Conservation (phyloP, 2,888 invertebrate species). For the Neoascia interrupta region DNA sequence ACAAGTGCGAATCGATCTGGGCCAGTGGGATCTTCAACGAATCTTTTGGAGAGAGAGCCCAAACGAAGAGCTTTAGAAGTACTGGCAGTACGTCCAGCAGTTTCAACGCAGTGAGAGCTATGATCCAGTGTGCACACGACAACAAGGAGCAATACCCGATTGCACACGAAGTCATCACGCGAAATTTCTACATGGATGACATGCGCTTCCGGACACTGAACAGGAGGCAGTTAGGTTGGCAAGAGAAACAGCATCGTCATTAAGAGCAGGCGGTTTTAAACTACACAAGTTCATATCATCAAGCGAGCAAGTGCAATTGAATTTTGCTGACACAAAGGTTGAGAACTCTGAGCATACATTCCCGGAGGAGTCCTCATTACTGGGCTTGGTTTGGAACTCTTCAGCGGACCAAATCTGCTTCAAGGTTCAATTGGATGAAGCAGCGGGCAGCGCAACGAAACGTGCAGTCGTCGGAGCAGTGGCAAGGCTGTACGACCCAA, state of each 20-base stretch:
- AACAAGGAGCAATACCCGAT: not conserved
- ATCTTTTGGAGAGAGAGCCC: conserved; percentile 33
- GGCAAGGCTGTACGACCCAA: too few relatives aligned
- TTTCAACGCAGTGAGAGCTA: conserved; percentile 7
- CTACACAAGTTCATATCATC: not conserved
- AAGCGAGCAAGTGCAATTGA: not conserved
- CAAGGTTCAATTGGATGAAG: not conserved
- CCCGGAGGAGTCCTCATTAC: not conserved
- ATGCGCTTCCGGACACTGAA: not conserved
- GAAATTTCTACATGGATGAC: conserved; percentile 7
- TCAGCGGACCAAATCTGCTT: not conserved
- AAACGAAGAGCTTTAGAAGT: not conserved
- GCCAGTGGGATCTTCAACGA: conserved; percentile 24
- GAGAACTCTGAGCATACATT: not conserved
- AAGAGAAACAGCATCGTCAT: not conserved
- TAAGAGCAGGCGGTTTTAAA: not conserved
- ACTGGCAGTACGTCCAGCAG: conserved; percentile 26
- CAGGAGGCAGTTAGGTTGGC: not conserved
- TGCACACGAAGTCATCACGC: conserved; percentile 8
- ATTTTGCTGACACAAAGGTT: not conserved
- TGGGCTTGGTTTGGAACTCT: conserved; percentile 14
- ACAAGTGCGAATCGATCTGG: conserved; percentile 11
- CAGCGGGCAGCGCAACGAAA: too few relatives aligned
- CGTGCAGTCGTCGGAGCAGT: too few relatives aligned
- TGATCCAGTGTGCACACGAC: conserved; percentile 16